Evolutionary conservation across 2,888 invertebrate genomes (phyloP).

Genomic region (Aleiodes alternator): DNA sequence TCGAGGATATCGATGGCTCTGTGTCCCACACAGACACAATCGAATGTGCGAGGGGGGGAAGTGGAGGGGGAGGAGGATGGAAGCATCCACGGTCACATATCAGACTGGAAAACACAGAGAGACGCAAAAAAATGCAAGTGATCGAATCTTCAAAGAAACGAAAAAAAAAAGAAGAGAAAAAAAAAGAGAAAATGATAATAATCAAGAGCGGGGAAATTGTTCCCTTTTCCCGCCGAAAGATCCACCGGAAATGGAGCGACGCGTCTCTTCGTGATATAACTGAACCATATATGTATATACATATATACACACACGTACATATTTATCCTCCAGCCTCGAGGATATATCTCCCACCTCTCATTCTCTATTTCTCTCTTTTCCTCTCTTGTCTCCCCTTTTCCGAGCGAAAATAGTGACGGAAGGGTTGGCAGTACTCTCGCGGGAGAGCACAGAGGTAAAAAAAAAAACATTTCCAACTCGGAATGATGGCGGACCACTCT

Average conservation of each 20-base stretch:
- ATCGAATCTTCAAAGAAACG: not conserved
- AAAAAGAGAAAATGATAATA: slow-evolving; percentile 11
- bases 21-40: slow-evolving; percentile 22
- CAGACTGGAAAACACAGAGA: no score
- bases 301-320: not conserved
- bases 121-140: no score
- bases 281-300: not conserved
- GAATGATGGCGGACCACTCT: slow-evolving; percentile 56
- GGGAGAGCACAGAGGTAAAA: slow-evolving; percentile 29
- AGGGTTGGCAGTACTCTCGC: slow-evolving; percentile 42
- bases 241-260: slow-evolving; percentile 44
- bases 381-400: not conserved
- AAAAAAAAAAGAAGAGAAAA: slow-evolving; percentile 24
- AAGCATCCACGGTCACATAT: no score
- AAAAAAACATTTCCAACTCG: slow-evolving; percentile 48
- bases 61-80: not conserved
- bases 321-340: slow-evolving; percentile 19
- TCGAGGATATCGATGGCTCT: slow-evolving; percentile 57
- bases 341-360: slow-evolving; percentile 16
- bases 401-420: slow-evolving; percentile 47
- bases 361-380: not conserved
- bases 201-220: slow-evolving; percentile 30
- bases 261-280: slow-evolving; percentile 3
- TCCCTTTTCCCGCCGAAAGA: slow-evolving; percentile 32
- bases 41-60: not conserved